These are phyloP conservation scores for Plemyria rubiginata DNA, from an alignment of 2,888 invertebrate species.

Conservation along the genomic window DNA sequence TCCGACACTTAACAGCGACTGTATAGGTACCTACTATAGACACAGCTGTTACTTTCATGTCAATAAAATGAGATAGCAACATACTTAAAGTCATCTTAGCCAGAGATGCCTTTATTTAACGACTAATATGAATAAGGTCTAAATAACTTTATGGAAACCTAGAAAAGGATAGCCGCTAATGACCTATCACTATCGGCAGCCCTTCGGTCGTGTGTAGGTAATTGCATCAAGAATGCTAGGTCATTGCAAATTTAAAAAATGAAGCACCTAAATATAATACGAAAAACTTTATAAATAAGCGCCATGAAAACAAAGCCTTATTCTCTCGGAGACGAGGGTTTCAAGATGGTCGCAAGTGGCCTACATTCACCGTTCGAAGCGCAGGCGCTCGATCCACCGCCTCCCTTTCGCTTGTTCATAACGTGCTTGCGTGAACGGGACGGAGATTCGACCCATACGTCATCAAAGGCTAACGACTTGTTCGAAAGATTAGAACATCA, in stretches of 20 bases:
- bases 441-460: slow-evolving; percentile 51
- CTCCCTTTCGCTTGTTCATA: slow-evolving; percentile 62
- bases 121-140: too few species aligned
- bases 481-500: slow-evolving; percentile 58
- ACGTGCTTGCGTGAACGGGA: slow-evolving; percentile 53
- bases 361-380: slow-evolving; percentile 81
- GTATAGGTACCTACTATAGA: too few species aligned
- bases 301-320: slow-evolving; percentile 68
- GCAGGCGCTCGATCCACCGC: slow-evolving; percentile 63
- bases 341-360: slow-evolving; percentile 80
- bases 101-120: too few species aligned
- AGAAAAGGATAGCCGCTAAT: too few species aligned
- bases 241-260: neutral
- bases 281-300: slow-evolving; percentile 2
- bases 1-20: too few species aligned
- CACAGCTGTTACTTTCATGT: too few species aligned
- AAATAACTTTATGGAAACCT: too few species aligned
- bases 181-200: too few species aligned
- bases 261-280: neutral
- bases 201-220: too few species aligned
- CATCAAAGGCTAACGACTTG: slow-evolving; percentile 61
- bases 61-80: too few species aligned
- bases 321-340: slow-evolving; percentile 71
- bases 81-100: too few species aligned
- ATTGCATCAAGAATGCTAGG: neutral